A percentile compares a stretch with the other conserved stretches of the same genome.
Evolutionary conservation across 1,140 invertebrate genomes (phyloP).

Genomic region (Saxidomus purpurata): DNA sequence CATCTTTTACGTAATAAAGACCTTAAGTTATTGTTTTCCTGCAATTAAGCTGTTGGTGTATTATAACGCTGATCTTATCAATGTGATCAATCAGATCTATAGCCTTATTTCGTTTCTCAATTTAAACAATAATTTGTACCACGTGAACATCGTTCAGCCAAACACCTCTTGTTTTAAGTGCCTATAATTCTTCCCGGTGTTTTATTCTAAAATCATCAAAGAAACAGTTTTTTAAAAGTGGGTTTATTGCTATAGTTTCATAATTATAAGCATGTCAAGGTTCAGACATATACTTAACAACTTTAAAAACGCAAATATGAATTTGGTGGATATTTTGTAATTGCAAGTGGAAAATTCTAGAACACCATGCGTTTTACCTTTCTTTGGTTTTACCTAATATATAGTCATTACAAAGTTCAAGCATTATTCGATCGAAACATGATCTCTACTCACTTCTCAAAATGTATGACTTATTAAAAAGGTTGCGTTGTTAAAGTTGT

Average conservation of each 20-base stretch:
- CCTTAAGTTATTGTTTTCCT: neutral
- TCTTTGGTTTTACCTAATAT: too few species aligned
- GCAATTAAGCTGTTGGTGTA: neutral
- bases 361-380: too few species aligned
- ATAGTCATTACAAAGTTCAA: too few species aligned
- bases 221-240: neutral
- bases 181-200: neutral
- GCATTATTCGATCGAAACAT: too few species aligned
- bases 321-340: too few species aligned
- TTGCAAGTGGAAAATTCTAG: too few species aligned
- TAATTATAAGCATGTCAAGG: neutral
- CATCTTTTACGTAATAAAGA: neutral
- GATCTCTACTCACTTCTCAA: too few species aligned
- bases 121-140: neutral
- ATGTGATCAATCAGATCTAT: neutral
- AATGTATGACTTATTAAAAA: too few species aligned
- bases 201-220: constrained; percentile 3
- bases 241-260: neutral
- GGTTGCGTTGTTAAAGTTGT: too few species aligned
- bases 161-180: neutral
- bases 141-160: neutral
- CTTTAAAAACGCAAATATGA: too few species aligned
- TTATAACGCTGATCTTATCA: neutral
- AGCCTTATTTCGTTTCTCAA: too few species aligned
- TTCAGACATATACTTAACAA: too few species aligned